Base-by-base conservation (phyloP, 2,888 invertebrate species). In the Serripes groenlandicus region DNA sequence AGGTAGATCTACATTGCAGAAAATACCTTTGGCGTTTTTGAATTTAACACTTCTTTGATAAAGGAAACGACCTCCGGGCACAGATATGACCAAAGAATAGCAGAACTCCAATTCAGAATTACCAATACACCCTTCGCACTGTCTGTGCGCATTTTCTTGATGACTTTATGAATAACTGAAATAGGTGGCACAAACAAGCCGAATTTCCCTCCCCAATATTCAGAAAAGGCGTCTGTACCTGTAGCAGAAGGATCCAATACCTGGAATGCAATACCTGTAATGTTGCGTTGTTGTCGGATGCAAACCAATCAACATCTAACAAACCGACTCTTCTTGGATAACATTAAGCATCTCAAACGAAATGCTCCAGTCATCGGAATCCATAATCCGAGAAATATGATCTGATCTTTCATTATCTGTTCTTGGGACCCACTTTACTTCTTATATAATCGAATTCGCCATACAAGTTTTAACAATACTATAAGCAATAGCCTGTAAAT, bases 391-490 rank as follows among this genome's bases (percentile, higher is more conserved):
- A 15, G 74, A 74, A 26, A 70, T 58, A 56, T n/a, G 70, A 78
- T 78, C 82, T 18, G 78, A 71, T 26, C 60, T 83, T 26, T 79
- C 83, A 62, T 83, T 78, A 11, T 60, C 37, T 54, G 75, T 69
- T 54, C 78, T 71, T n/a, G 83, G 79, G 58, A 83, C 71, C 79
- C 83, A 83, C 71, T 77, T 77, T n/a, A n/a, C n/a, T n/a, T n/a
- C n/a, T n/a, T n/a, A n/a, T n/a, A n/a, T n/a, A n/a, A n/a, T n/a
- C n/a, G n/a, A n/a, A n/a, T n/a, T n/a, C n/a, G n/a, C n/a, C n/a
- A n/a, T n/a, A n/a, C n/a, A n/a, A n/a, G n/a, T n/a, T n/a, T n/a
- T n/a, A n/a, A n/a, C n/a, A n/a, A n/a, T n/a, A n/a, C n/a, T n/a
- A n/a, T n/a, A n/a, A n/a, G n/a, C n/a, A n/a, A n/a, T n/a, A n/a